Conservation (phyloP, 1,140 invertebrate species). For the Drosophila pallidifrons region DNA sequence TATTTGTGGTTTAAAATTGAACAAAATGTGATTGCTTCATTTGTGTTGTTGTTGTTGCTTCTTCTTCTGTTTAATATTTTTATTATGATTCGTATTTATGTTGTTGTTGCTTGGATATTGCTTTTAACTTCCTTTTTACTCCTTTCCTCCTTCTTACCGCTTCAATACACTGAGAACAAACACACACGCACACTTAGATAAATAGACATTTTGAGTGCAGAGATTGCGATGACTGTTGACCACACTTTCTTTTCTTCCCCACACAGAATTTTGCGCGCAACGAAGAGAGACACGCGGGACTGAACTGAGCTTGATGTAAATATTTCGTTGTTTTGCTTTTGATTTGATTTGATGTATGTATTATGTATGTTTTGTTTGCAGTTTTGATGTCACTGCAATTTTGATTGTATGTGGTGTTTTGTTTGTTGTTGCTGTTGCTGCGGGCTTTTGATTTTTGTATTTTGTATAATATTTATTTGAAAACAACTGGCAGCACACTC, state of each 20-base stretch:
- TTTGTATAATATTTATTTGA: conserved; percentile 58
- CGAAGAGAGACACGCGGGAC: conserved; percentile 23
- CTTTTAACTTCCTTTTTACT: conserved; percentile 47
- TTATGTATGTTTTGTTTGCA: conserved; percentile 19
- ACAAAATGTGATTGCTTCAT: conserved; percentile 76
- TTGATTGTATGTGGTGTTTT: conserved; percentile 54
- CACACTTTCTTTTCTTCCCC: conserved; percentile 70
- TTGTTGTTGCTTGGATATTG: conserved; percentile 40
- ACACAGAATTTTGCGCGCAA: conserved; percentile 50
- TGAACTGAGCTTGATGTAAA: conserved; percentile 29
- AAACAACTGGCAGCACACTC: conserved; percentile 56
- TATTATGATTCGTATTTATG: conserved; percentile 36
- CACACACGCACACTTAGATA: conserved; percentile 52
- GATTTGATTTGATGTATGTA: conserved; percentile 11
- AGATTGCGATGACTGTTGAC: conserved; percentile 57
- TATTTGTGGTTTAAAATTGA: conserved; percentile 60
- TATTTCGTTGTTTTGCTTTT: conserved; percentile 33
- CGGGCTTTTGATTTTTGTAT: conserved; percentile 47
- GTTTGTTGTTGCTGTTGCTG: conserved; percentile 39
- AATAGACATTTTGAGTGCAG: conserved; percentile 56
- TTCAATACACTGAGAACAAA: conserved; percentile 72
- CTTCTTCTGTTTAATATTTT: conserved; percentile 15
- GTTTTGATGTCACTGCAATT: conserved; percentile 41
- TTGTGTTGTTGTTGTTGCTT: conserved; percentile 49
- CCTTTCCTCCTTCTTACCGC: conserved; percentile 46